phyloP scores from a whole-genome alignment of 2,888 invertebrate genomes.

The Glaucopsyche alexis region DNA sequence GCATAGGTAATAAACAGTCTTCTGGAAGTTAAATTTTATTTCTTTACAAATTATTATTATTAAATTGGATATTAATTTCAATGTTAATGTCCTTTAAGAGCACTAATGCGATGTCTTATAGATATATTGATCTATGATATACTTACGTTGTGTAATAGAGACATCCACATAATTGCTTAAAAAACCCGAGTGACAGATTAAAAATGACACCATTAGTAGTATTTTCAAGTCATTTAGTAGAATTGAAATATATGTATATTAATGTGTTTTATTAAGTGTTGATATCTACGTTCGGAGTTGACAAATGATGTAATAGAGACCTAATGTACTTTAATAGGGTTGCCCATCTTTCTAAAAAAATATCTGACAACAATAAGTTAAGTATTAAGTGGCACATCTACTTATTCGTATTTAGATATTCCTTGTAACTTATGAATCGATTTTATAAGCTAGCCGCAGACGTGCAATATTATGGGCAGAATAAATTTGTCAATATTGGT shows the following conservation, averaged over 20 bases:
- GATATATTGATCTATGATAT: background rate
- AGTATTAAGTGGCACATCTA: background rate
- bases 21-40: too few species aligned
- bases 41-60: too few species aligned
- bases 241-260: conserved; percentile 27
- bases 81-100: background rate
- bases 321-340: background rate
- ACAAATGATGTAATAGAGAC: conserved; percentile 22
- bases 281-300: conserved; percentile 27
- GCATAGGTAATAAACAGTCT: too few species aligned
- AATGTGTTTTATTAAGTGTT: conserved; percentile 30
- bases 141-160: conserved; percentile 26
- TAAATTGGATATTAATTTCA: too few species aligned
- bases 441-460: too few species aligned
- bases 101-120: background rate
- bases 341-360: background rate
- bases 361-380: background rate
- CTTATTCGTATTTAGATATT: background rate
- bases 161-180: conserved; percentile 28
- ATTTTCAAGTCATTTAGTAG: conserved; percentile 29
- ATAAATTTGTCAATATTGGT: too few species aligned
- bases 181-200: conserved; percentile 29
- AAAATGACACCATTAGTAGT: conserved; percentile 29
- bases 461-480: too few species aligned
- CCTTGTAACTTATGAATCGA: background rate